Evolutionary conservation across 2,888 invertebrate species (phyloP), one percentile per base, ranked within the genome.

Genomic region (Amaurobius ferox): DNA sequence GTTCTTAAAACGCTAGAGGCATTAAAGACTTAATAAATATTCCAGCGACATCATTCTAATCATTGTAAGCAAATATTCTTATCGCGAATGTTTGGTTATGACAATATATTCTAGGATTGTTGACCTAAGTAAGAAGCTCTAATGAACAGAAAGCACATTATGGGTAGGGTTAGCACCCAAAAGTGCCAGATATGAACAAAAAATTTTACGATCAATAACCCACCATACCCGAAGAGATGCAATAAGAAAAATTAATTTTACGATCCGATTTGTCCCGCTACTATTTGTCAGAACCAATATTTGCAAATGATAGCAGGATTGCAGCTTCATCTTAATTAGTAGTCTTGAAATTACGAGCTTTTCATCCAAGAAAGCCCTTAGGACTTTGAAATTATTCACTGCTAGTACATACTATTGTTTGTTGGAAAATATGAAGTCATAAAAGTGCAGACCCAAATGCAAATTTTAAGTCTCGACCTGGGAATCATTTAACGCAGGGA

Each of bases 31-130:
- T 62, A 32, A 74, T 68, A 81, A 81, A 81, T 76, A 81, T 76
- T 81, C 74, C 40, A 39, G 30, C 39, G 68, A 70, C 74, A 81
- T 30, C 70, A 68, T 74, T 81, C 81, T 74, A 81, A 81, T 81
- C 74, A 81, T 81, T 74, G 81, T 61, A 62, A 70, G 81, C 81
- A 81, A 81, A 81, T 81, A 81, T 61, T 67, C 74, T 68, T 62
- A 30, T 74, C 70, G 67, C 61, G 61, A 81, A 74, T 76, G 62
- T 76, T 81, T 81, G 74, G 74, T 30, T 70, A 61, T n/a, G 44
- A 29, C 61, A 70, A 76, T 81, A 62, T 68, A 74, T 81, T 74
- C 74, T 44, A 26, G 62, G 40, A 76, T 76, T 81, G 73, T 68
- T 81, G 81, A 81, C 68, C 35, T 61, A 81, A 67, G 81, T 74